These are phyloP conservation scores for Pseudococcus longispinus DNA, from an alignment of 2,888 invertebrate genomes.

Conservation along the genomic window DNA sequence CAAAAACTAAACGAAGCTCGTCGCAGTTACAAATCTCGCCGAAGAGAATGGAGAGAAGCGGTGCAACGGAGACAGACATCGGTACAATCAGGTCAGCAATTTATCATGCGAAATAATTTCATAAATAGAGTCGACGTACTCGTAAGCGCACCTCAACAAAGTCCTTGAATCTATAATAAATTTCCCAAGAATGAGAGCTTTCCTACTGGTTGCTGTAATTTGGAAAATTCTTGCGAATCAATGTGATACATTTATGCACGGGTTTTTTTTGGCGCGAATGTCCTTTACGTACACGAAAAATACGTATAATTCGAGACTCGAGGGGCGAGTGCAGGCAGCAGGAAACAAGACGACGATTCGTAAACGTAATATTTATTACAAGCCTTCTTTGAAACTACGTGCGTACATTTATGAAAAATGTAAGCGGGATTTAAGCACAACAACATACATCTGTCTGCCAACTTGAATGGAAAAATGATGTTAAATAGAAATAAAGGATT, in stretches of 20 bases:
- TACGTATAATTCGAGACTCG: neutral
- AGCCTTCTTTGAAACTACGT: slow-evolving; percentile 3
- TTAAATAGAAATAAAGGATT: slow-evolving; percentile 33
- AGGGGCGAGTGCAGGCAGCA: neutral
- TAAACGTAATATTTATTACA: slow-evolving; percentile 21
- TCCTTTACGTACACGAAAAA: neutral
- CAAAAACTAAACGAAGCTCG: slow-evolving; percentile 45
- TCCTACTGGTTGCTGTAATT: neutral
- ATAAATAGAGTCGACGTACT: neutral
- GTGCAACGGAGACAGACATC: slow-evolving; percentile 36
- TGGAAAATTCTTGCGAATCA: neutral
- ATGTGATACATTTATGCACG: neutral
- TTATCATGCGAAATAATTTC: neutral
- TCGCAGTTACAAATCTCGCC: slow-evolving; percentile 30
- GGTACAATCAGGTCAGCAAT: slow-evolving; percentile 43
- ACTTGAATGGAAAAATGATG: slow-evolving; percentile 39
- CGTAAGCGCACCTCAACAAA: neutral
- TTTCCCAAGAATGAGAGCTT: neutral
- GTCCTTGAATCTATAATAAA: neutral
- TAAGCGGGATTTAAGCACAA: slow-evolving; percentile 22
- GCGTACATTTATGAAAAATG: slow-evolving; percentile 29
- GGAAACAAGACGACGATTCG: neutral
- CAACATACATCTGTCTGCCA: slow-evolving; percentile 25
- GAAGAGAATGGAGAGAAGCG: slow-evolving; percentile 49
- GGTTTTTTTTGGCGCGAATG: neutral